Conservation (phyloP, 2,888 invertebrate genomes). For the Pachycephus smyrnensis region DNA sequence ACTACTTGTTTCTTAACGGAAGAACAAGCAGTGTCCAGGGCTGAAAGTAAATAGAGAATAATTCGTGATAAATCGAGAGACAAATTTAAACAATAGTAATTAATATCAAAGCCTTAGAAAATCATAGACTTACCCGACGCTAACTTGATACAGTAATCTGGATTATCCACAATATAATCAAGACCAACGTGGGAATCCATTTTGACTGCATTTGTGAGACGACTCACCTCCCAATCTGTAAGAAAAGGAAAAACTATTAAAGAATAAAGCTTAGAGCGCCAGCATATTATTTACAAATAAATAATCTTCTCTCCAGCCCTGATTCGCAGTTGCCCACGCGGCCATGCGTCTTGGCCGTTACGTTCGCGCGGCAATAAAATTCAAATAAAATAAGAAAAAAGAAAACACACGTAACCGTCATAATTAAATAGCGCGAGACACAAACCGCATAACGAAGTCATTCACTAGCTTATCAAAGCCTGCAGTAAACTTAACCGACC, state of each 20-base stretch:
- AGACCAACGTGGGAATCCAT: conserved; percentile 95
- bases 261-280: neutral
- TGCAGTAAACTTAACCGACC: neutral
- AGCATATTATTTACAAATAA: neutral
- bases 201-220: conserved; percentile 59
- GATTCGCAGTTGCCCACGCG: neutral
- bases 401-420: neutral
- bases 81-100: neutral
- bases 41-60: conserved; percentile 70
- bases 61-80: neutral
- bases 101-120: conserved; percentile 6
- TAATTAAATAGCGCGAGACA: neutral
- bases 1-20: conserved; percentile 97
- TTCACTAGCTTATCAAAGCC: neutral
- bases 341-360: neutral
- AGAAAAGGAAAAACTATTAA: conserved; percentile 12
- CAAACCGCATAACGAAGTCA: neutral
- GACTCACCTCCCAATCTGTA: conserved; percentile 44
- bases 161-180: conserved; percentile 94
- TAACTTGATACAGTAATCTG: conserved; percentile 90
- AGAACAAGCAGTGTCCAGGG: conserved; percentile 89
- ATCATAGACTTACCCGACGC: conserved; percentile 75
- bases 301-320: neutral
- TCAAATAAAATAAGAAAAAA: neutral
- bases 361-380: neutral